phyloP scores from a whole-genome alignment of 1,140 invertebrate species.

The Drosophila lacteicornis region DNA sequence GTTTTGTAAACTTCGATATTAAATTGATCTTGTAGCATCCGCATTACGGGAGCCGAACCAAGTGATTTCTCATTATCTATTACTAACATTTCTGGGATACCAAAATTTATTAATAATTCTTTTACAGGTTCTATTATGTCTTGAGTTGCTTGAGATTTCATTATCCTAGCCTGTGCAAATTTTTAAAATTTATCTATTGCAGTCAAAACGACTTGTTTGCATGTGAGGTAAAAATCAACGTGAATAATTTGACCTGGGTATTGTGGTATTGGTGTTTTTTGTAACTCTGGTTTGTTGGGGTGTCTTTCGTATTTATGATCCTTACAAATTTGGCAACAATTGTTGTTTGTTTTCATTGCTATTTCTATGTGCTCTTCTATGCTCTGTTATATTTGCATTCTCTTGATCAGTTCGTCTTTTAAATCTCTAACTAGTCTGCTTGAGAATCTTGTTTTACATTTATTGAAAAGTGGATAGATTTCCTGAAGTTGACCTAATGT shows the following conservation, averaged over 20 bases:
- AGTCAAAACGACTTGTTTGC: neutral
- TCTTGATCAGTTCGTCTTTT: neutral
- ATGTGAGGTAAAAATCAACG: neutral
- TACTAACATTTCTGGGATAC: constrained; percentile 9
- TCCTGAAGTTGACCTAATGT: too few species aligned
- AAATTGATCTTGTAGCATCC: too few species aligned
- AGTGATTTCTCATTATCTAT: too few species aligned
- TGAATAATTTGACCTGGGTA: too few species aligned
- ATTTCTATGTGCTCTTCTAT: neutral
- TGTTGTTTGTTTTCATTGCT: constrained; percentile 6
- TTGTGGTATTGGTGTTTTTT: neutral
- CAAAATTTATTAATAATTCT: constrained; percentile 13
- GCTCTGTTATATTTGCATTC: neutral
- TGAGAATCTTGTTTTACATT: too few species aligned
- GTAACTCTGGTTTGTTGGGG: neutral
- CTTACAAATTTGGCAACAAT: neutral
- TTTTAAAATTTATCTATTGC: constrained; percentile 25
- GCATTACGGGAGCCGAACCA: too few species aligned
- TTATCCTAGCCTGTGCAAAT: constrained; percentile 19
- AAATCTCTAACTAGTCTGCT: too few species aligned
- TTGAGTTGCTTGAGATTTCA: constrained; percentile 25
- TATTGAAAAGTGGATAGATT: too few species aligned
- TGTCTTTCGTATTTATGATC: constrained; percentile 6
- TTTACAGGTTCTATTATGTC: constrained; percentile 28
- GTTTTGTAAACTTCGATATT: too few species aligned